Conservation (phyloP, 2,888 invertebrate species). For the Dicyrtoma fusca region DNA sequence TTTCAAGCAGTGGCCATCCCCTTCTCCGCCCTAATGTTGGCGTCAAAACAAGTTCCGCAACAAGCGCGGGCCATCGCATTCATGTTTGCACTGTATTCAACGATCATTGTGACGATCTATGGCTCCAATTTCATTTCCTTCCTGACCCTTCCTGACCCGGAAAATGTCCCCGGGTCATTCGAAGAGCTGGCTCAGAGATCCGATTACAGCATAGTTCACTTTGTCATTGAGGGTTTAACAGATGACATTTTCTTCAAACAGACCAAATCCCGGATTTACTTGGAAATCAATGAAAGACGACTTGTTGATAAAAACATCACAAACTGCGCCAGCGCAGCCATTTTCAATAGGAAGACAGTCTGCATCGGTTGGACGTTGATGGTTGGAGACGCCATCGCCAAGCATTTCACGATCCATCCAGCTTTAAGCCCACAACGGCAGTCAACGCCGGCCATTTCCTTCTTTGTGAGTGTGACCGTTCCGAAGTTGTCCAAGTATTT, state of each 20-base stretch:
- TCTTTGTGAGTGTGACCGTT: neutral
- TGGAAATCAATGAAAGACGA: neutral
- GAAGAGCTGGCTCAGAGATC: neutral
- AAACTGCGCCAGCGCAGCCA: neutral
- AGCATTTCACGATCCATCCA: slow-evolving; percentile 1
- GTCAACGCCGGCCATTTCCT: neutral
- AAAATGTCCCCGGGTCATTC: slow-evolving; percentile 8
- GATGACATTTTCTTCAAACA: neutral
- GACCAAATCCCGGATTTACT: neutral
- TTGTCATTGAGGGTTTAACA: neutral
- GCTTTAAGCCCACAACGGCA: neutral
- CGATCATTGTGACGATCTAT: neutral
- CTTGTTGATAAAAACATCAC: neutral
- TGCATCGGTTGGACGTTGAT: slow-evolving; percentile 20
- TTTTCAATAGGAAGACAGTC: neutral
- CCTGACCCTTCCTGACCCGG: slow-evolving; percentile 22
- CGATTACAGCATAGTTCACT: neutral
- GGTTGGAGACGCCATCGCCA: neutral
- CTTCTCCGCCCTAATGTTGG: neutral
- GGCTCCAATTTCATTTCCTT: slow-evolving; percentile 23
- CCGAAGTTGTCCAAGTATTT: no score
- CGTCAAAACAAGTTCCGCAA: neutral
- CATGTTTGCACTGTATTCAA: slow-evolving; percentile 3
- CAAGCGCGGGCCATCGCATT: neutral
- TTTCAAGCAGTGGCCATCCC: no score